Evolutionary conservation across 2,888 invertebrate species (phyloP).

Genomic region (Mesorhabditis belari): DNA sequence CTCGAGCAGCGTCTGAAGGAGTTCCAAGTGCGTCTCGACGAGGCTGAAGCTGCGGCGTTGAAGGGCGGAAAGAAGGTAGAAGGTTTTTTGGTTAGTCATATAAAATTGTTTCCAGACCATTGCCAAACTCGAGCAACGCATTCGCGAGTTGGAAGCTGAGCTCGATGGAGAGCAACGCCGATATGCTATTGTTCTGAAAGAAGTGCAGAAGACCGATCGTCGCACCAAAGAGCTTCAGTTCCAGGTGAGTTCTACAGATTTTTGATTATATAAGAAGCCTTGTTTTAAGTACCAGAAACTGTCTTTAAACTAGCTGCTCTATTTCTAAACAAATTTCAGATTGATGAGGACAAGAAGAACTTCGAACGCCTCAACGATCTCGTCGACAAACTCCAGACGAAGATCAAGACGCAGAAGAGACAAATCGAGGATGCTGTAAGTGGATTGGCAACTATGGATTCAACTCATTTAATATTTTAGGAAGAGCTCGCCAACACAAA

Average conservation of each 20-base stretch:
- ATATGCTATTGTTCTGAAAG: conserved; percentile 65
- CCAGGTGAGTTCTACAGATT: conserved; percentile 30
- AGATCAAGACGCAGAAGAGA: conserved; percentile 59
- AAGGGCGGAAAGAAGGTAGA: conserved; percentile 65
- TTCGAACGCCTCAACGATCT: conserved; percentile 58
- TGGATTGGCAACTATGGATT: conserved; percentile 1
- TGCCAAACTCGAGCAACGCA: conserved; percentile 84
- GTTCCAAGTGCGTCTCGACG: conserved; percentile 88
- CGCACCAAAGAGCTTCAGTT: conserved; percentile 57
- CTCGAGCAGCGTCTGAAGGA: conserved; percentile 97
- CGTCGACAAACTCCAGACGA: conserved; percentile 58
- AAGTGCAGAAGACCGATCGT: conserved; percentile 58
- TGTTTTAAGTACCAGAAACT: background rate
- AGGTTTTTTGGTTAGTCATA: background rate
- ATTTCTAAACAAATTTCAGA: conserved; percentile 51
- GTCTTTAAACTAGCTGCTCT: background rate
- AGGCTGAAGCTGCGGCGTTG: conserved; percentile 75
- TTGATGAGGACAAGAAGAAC: conserved; percentile 59
- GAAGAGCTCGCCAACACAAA: conserved; percentile 59
- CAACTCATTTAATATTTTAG: conserved; percentile 16
- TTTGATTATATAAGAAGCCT: conserved; percentile 15
- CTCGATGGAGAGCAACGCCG: conserved; percentile 95
- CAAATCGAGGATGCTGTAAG: conserved; percentile 58
- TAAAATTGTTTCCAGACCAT: conserved; percentile 69
- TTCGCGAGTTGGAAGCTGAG: conserved; percentile 80